Conservation (phyloP, 2,113 vertebrate genomes). For the Patagioenas fasciata region DNA sequence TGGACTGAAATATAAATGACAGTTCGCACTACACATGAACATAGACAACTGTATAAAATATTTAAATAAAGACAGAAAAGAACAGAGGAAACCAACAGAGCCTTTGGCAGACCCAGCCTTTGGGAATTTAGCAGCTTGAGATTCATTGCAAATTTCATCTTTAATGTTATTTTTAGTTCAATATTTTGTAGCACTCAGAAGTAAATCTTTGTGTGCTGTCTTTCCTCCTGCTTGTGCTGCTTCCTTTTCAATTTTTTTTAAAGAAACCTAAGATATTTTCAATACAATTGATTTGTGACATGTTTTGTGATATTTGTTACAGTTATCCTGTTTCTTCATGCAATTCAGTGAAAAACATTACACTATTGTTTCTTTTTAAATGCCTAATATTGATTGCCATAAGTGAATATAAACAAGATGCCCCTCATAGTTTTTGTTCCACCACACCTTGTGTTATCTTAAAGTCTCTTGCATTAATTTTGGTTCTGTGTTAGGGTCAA, state of each 20-base stretch:
- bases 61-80: constrained; percentile 89
- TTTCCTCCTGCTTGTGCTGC: constrained; percentile 55
- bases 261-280: constrained; percentile 75
- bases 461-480: constrained; percentile 9
- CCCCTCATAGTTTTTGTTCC: background rate
- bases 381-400: constrained; percentile 15
- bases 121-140: constrained; percentile 83
- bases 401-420: constrained; percentile 24
- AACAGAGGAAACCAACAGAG: constrained; percentile 80
- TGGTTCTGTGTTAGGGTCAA: background rate
- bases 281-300: constrained; percentile 75
- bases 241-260: constrained; percentile 60
- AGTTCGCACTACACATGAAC: constrained; percentile 83
- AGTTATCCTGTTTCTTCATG: constrained; percentile 18
- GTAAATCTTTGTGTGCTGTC: constrained; percentile 76
- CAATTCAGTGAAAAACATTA: constrained; percentile 19
- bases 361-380: constrained; percentile 2
- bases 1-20: constrained; percentile 89
- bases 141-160: constrained; percentile 82
- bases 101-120: constrained; percentile 80
- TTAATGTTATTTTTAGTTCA: constrained; percentile 86
- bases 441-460: background rate
- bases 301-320: constrained; percentile 54
- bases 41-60: constrained; percentile 95
- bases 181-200: constrained; percentile 81